These are phyloP conservation scores for Nomada hirtipes DNA, from an alignment of 2,888 invertebrate genomes.

Conservation along the genomic window DNA sequence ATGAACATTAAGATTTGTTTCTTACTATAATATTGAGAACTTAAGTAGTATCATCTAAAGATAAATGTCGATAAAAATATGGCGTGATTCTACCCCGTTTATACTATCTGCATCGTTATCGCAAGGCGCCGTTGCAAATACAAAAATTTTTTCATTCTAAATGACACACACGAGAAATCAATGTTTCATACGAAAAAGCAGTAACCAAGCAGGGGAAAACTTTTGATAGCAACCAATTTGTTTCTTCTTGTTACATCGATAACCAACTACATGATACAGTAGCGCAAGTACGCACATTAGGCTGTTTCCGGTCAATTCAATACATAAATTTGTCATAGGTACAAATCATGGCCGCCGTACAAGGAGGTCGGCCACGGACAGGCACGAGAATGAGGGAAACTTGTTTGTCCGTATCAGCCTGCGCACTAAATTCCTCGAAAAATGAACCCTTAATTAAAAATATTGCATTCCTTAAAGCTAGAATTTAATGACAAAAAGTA, in stretches of 20 bases:
- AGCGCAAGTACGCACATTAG: neutral
- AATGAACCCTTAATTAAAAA: conserved; percentile 4
- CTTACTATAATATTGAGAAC: no score
- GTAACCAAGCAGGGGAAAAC: neutral
- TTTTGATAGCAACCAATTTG: conserved; percentile 43
- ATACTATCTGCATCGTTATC: neutral
- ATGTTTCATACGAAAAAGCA: neutral
- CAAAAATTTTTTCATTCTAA: neutral
- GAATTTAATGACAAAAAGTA: no score
- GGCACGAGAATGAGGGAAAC: neutral
- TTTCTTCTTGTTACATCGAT: conserved; percentile 50
- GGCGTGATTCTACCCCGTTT: neutral
- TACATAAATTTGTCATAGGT: conserved; percentile 41
- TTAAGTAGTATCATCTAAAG: neutral
- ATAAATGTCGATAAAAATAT: neutral
- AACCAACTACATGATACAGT: conserved; percentile 25
- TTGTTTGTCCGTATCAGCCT: neutral
- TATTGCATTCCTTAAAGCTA: no score
- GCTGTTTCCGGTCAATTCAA: conserved; percentile 54
- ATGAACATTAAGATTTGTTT: no score
- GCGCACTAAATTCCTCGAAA: neutral
- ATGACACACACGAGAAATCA: neutral
- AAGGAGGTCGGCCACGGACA: neutral
- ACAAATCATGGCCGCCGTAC: conserved; percentile 5
- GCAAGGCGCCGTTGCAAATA: neutral